Evolutionary conservation across 2,888 invertebrate species (phyloP), one percentile per base, ranked within the genome.

Genomic region (Neoscelio sp.): DNA sequence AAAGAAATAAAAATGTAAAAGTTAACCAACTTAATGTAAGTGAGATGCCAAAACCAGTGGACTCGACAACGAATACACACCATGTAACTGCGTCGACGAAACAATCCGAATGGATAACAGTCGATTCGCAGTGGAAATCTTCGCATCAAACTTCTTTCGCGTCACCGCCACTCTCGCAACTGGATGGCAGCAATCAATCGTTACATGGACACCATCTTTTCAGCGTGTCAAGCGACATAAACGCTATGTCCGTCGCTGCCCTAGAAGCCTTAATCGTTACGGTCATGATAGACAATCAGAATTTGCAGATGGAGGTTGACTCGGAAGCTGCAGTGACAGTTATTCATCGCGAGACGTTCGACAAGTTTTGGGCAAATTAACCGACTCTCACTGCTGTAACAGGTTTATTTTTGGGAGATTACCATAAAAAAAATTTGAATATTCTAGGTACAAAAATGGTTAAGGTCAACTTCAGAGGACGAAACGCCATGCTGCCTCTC

Each of bases 401-500:
- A 17, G 40, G 17, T 8, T 8, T 64, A 1, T 15, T n/a, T 18
- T 15, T 64, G 13, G 50, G 20, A 20, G 48, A 48, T 2, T 64
- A 50, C n/a, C 48, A 50, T 4, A 40, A 33, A 3, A 20, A 17
- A 12, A 23, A 17, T 26, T 8, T 64, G 0, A 12, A 50, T 0
- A 40, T 64, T 23, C 0, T 64, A 0, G 64, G 64, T 12, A 15
- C 12, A 12, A 64, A 50, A 38, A 26, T 10, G 2, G 28, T 46
- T 1, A 7, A 38, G 13, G 64, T 64, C n/a, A 13, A n/a, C 6
- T 64, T 64, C n/a, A 46, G 23, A 2, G 35, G 26, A 12, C 8
- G 13, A 2, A 6, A 4, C n/a, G 48, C 48, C 3, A 10, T 7
- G 7, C 5, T 48, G 26, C 48, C 48, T 2, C 26, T 48, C 7